Percentiles rank a stretch among this genome's conserved stretches.
Conservation (phyloP, 2,888 invertebrate genomes). For the Malacosoma neustria region DNA sequence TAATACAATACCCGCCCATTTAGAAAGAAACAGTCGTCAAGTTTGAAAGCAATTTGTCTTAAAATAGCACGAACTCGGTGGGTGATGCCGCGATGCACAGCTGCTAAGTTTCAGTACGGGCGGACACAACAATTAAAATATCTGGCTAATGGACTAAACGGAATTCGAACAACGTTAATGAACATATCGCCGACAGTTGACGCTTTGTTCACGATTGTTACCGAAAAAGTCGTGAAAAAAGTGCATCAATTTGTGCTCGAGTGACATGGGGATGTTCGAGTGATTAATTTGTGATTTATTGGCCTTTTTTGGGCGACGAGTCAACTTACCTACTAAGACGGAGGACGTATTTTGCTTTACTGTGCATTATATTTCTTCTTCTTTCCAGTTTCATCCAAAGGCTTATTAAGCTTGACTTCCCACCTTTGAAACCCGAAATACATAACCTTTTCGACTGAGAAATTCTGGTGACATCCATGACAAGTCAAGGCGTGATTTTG, state of each 20-base stretch:
- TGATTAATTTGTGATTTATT: background rate
- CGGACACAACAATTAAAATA: conserved; percentile 68
- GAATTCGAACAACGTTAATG: conserved; percentile 66
- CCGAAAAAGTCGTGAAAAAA: conserved; percentile 31
- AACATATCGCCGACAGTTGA: conserved; percentile 58
- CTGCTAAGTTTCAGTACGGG: conserved; percentile 56
- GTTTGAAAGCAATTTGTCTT: conserved; percentile 65
- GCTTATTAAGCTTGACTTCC: too few relatives aligned
- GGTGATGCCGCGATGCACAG: conserved; percentile 51
- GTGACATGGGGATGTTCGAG: background rate
- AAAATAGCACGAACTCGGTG: conserved; percentile 60
- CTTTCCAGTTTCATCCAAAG: too few relatives aligned
- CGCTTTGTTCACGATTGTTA: conserved; percentile 37
- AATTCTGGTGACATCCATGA: too few relatives aligned
- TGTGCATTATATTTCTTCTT: too few relatives aligned
- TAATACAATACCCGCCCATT: background rate
- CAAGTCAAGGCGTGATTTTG: too few relatives aligned
- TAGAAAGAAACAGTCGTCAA: conserved; percentile 44
- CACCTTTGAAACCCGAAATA: too few relatives aligned
- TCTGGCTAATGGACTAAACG: conserved; percentile 66
- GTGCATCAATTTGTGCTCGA: conserved; percentile 6
- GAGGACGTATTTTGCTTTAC: too few relatives aligned
- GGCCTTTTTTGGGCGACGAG: background rate
- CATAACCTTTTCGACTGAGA: too few relatives aligned
- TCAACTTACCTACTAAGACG: too few relatives aligned